Evolutionary conservation across 2,113 vertebrate genomes (phyloP).

Genomic region (Scomber scombrus): DNA sequence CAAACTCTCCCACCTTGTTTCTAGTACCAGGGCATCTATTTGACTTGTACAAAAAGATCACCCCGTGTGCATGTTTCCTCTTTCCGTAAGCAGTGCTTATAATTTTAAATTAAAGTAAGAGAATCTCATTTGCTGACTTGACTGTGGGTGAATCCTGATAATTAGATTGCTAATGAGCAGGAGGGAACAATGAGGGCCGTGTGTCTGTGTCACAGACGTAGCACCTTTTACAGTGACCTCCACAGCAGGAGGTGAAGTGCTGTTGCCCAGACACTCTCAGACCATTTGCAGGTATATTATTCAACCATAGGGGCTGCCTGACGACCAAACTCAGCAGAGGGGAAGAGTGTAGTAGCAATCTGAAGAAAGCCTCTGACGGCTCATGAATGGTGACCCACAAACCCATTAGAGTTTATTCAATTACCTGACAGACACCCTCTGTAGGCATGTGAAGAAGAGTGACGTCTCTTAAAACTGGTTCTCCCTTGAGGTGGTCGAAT

Average conservation of each 20-base stretch:
- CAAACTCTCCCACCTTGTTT: slow-evolving; percentile 30
- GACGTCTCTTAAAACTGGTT: slow-evolving; percentile 16
- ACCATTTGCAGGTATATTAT: slow-evolving; percentile 43
- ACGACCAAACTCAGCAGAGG: slow-evolving; percentile 30
- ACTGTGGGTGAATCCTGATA: background rate
- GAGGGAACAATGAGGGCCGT: slow-evolving; percentile 36
- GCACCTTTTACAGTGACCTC: slow-evolving; percentile 55
- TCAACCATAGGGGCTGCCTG: slow-evolving; percentile 13
- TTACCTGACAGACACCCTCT: slow-evolving; percentile 41
- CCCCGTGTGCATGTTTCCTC: background rate
- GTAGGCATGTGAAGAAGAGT: slow-evolving; percentile 22
- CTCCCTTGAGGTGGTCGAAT: slow-evolving; percentile 31
- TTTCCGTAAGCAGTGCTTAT: background rate
- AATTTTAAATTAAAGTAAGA: background rate
- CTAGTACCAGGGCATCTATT: background rate
- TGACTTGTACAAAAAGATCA: background rate
- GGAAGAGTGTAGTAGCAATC: background rate
- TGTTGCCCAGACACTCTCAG: background rate
- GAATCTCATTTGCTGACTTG: background rate
- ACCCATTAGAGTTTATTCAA: slow-evolving; percentile 54
- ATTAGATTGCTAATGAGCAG: slow-evolving; percentile 55
- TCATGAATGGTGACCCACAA: slow-evolving; percentile 44
- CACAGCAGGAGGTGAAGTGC: slow-evolving; percentile 42
- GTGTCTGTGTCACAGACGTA: slow-evolving; percentile 21
- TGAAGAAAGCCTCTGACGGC: slow-evolving; percentile 10